Evolutionary conservation across 2,888 invertebrate genomes (phyloP).

Genomic region (Lasioglossum morio): DNA sequence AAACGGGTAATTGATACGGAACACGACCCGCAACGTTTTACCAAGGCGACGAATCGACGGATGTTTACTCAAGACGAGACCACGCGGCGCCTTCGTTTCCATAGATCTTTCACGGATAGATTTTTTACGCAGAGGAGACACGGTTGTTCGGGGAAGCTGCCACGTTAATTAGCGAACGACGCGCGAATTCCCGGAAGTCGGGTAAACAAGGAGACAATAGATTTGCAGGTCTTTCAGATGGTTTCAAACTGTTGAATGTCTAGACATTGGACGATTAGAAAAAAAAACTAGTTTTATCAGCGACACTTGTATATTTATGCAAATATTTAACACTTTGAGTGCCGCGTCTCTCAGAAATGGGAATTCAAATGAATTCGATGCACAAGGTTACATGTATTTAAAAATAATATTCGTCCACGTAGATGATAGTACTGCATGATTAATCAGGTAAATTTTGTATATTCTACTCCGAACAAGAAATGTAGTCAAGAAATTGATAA

Average conservation of each 20-base stretch:
- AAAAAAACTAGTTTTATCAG: background rate
- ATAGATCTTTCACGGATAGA: background rate
- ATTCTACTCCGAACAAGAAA: background rate
- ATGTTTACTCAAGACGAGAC: slow-evolving; percentile 2
- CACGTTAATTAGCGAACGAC: background rate
- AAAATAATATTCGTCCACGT: background rate
- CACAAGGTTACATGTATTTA: background rate
- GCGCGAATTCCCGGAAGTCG: background rate
- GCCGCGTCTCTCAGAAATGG: background rate
- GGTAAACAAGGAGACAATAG: background rate
- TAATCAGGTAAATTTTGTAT: background rate
- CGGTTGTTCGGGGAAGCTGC: background rate
- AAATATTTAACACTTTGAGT: background rate
- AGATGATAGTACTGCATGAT: background rate
- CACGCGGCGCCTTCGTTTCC: background rate
- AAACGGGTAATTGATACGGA: background rate
- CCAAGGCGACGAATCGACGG: background rate
- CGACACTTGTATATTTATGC: background rate
- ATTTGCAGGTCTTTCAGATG: background rate
- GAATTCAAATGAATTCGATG: background rate
- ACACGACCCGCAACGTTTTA: background rate
- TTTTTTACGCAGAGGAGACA: background rate
- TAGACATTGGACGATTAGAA: background rate
- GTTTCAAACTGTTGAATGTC: background rate
- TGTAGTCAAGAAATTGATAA: background rate